Evolutionary conservation across 2,797 vertebrate genomes (phyloP).

Genomic region (Pelochelys cantorii): DNA sequence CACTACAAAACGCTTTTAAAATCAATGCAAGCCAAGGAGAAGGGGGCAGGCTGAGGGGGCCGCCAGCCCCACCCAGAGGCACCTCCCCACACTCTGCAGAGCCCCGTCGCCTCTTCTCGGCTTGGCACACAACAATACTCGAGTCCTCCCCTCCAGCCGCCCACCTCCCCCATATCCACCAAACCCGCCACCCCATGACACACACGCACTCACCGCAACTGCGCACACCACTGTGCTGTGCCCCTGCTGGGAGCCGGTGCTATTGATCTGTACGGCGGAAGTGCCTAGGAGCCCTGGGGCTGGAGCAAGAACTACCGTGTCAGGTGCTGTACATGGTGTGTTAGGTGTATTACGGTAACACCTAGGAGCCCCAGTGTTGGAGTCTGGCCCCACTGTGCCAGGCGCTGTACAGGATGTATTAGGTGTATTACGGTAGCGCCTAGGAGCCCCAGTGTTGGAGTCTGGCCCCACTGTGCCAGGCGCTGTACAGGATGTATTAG

Average conservation of each 20-base stretch:
- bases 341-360: neutral
- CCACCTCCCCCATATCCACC: neutral
- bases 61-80: accelerated
- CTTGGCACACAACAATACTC: neutral
- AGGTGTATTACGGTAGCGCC: neutral
- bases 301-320: no score
- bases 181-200: neutral
- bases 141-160: neutral
- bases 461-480: no score
- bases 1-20: conserved; percentile 54
- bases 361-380: neutral
- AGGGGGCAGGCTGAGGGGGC: neutral
- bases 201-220: neutral
- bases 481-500: no score
- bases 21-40: neutral
- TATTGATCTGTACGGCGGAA: neutral
- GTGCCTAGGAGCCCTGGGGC: neutral
- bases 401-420: no score
- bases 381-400: neutral
- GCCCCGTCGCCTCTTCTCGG: neutral
- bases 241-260: neutral
- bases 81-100: neutral
- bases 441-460: neutral
- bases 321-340: no score
- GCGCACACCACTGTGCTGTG: neutral